These are phyloP conservation scores for Notospermus geniculatus DNA, from an alignment of 1,140 invertebrate species.

Conservation along the genomic window DNA sequence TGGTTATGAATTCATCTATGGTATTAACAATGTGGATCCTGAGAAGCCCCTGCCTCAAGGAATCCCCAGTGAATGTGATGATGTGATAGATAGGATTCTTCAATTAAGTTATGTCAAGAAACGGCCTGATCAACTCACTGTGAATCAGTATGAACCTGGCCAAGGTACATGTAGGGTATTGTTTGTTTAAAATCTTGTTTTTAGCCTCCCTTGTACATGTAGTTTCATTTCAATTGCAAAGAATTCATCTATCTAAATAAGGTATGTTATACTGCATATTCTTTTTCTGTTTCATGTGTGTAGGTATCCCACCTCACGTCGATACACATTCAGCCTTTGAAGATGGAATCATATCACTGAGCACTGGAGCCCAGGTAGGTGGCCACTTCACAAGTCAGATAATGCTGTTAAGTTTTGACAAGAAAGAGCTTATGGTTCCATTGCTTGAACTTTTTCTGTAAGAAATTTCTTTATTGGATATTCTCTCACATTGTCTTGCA, in stretches of 20 bases:
- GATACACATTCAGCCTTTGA: constrained; percentile 93
- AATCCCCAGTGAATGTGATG: constrained; percentile 71
- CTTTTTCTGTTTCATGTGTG: constrained; percentile 25
- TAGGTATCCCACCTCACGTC: constrained; percentile 91
- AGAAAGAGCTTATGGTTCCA: too few species aligned
- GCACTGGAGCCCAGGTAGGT: constrained; percentile 71
- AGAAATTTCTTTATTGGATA: background rate
- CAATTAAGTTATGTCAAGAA: constrained; percentile 53
- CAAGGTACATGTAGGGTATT: constrained; percentile 66
- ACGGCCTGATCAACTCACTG: constrained; percentile 84
- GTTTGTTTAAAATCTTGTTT: too few species aligned
- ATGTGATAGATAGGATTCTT: constrained; percentile 66
- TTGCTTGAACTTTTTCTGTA: too few species aligned
- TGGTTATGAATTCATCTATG: constrained; percentile 92
- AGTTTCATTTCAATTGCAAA: too few species aligned
- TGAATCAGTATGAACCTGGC: constrained; percentile 87
- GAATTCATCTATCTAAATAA: too few species aligned
- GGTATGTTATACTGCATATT: too few species aligned
- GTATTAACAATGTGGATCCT: constrained; percentile 81
- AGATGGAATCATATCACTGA: constrained; percentile 82
- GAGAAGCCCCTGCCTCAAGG: constrained; percentile 64
- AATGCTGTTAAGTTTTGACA: too few species aligned
- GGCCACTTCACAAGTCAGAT: too few species aligned
- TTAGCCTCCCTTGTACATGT: too few species aligned
- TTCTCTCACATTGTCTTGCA: background rate